Base-by-base conservation (phyloP, 2,888 invertebrate species). In the Arctia plantaginis region DNA sequence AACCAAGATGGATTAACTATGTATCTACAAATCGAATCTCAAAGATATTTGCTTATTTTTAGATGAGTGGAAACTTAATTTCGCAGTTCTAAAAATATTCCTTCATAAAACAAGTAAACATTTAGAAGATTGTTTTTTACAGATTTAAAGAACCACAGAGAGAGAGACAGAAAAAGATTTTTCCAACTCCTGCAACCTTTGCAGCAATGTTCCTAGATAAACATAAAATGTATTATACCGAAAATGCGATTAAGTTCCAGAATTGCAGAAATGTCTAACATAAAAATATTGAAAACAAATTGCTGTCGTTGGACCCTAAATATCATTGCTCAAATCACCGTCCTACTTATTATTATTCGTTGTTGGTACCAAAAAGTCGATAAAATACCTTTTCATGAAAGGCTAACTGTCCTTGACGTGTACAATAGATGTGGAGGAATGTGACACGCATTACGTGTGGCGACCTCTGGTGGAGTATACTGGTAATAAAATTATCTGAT, bases 371-470 rank as follows among this genome's bases (percentile, higher is more conserved):
- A 47, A 47, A 47, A 47, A 20, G 0, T 41, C 41, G 0, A 41
- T 13, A 41, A 12, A 55, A 55, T 13, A 3, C n/a, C 4, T 18
- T 62, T 30, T 62, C 18, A 62, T 30, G 18, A 59, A 27, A 62
- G 18, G 30, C 62, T 1, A 30, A 62, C 62, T 72, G 23, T 55
- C 72, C 27, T 75, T n/a, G 55, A 44, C 59, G 76, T 85, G 84
- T 84, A 80, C 84, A 59, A 27, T 27, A 80, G 55, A 77, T 81
- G 79, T 78, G 79, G 74, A 76, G 77, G 82, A 81, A 78, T 81
- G 83, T 64, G 77, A 69, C 76, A 81, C 75, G 73, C 78, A 81
- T 77, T 74, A 77, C 70, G 67, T 76, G 78, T 76, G 74, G 65
- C 69, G 85, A 82, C 81, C 86, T 79, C 80, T 70, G 55, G 67